Percentiles rank a stretch among this genome's conserved stretches.
phyloP scores from a whole-genome alignment of 2,113 vertebrate genomes.

The Apteryx mantelli region DNA sequence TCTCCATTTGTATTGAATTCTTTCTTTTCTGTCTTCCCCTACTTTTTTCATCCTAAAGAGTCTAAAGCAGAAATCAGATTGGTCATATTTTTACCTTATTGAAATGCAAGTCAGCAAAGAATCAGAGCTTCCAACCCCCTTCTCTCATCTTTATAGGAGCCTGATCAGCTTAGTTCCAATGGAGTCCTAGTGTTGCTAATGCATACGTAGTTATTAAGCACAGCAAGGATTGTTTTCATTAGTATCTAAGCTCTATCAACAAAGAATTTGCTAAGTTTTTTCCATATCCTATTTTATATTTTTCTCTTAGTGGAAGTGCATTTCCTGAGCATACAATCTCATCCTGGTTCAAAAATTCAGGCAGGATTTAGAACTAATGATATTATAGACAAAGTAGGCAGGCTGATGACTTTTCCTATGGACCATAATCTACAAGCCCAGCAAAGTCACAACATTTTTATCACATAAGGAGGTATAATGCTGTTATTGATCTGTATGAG shows the following conservation, averaged over 20 bases:
- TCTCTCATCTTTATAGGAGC: not conserved
- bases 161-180: not conserved
- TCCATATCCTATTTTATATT: not conserved
- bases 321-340: not conserved
- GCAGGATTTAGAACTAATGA: not conserved
- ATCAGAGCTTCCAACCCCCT: not conserved
- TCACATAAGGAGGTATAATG: not conserved
- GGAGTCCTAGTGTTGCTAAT: not conserved
- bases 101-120: not conserved
- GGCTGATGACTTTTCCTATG: not conserved
- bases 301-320: not conserved
- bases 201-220: not conserved
- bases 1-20: not conserved
- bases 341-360: not conserved
- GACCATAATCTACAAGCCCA: not conserved
- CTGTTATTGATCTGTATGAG: not conserved
- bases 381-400: not conserved
- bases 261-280: not conserved
- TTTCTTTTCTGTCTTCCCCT: not conserved
- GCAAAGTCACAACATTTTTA: not conserved
- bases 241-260: not conserved
- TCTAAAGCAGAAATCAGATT: not conserved
- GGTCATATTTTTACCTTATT: not conserved
- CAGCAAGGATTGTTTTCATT: not conserved
- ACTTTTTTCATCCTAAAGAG: not conserved